Evolutionary conservation across 2,888 invertebrate genomes (phyloP), one percentile per base, ranked within the genome.

Genomic region (Hipparchia sbordonii): DNA sequence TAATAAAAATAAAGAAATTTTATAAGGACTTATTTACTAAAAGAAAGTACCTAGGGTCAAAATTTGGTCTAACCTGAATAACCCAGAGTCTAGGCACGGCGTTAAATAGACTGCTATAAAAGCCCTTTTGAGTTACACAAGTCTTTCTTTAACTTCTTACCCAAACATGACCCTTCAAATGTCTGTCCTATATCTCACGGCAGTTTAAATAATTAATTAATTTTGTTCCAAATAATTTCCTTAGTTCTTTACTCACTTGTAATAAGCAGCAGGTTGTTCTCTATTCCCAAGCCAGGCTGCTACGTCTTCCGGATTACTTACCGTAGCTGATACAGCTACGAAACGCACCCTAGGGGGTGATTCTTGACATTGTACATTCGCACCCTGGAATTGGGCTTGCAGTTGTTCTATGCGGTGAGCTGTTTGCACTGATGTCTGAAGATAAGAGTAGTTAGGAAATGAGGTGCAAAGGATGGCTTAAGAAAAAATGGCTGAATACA

Each of bases 311-410:
- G 96, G 95, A 83, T 97, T 97, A 63, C 96, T 95, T 74, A 97
- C 95, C 0, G 97, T 97, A 2, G 97, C 97, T 0, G 97, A 97
- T 0, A 96, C 95, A 0, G 97, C 97, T 7, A 97, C 88, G 84
- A 97, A 97, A 80, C 97, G 86, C 51, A 95, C 92, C 67, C 85
- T 83, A 33, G 90, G 89, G 0, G 84, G 78, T 0, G 81, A 52
- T 0, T 77, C 74, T 10, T 77, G 80, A 13, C 70, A 75, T 0
- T 74, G 70, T 8, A 67, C 62, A 13, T 76, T 72, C 0, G 54
- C 46, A 2, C 83, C 84, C 73, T 85, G 81, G 23, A 86, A 84
- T 73, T 88, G 85, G 23, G 82, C 84, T 71, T 90, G 86, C 0
- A 92, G 81, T 74, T 86, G 82, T 70, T 91, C 90, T 77, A 92